These are phyloP conservation scores for Naso thynnoides DNA, from an alignment of 2,797 vertebrate genomes.

Conservation along the genomic window DNA sequence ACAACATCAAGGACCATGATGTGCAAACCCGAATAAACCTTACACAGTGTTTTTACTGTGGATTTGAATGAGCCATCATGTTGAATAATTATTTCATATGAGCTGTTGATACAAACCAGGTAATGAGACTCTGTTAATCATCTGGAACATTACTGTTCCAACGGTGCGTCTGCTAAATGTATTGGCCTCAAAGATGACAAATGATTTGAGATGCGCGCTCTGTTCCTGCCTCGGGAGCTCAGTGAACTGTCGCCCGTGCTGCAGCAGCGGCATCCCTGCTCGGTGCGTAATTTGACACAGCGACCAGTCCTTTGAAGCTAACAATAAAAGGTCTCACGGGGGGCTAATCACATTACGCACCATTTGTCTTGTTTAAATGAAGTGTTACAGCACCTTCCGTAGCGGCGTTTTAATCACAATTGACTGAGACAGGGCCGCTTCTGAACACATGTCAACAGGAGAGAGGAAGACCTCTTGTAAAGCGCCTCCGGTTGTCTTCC, in stretches of 20 bases:
- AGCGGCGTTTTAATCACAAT: conserved; percentile 52
- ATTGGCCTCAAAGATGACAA: conserved; percentile 28
- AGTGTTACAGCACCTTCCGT: conserved; percentile 75
- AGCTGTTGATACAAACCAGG: not conserved
- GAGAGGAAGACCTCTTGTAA: conserved; percentile 55
- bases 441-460: conserved; percentile 38
- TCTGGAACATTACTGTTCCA: not conserved
- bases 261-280: conserved; percentile 40
- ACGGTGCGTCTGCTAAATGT: conserved; percentile 5
- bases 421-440: conserved; percentile 28
- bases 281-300: conserved; percentile 68
- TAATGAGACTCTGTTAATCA: not conserved
- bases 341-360: conserved; percentile 78
- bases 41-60: not conserved
- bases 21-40: not conserved
- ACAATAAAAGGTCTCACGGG: conserved; percentile 69
- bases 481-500: conserved; percentile 50
- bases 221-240: not conserved
- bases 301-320: conserved; percentile 73
- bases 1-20: not conserved
- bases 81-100: not conserved
- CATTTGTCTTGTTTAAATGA: conserved; percentile 82
- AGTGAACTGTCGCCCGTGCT: conserved; percentile 21
- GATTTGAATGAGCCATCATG: not conserved
- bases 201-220: not conserved